These are phyloP conservation scores for Drosophila conformis DNA, from an alignment of 2,888 invertebrate species.

Conservation along the genomic window DNA sequence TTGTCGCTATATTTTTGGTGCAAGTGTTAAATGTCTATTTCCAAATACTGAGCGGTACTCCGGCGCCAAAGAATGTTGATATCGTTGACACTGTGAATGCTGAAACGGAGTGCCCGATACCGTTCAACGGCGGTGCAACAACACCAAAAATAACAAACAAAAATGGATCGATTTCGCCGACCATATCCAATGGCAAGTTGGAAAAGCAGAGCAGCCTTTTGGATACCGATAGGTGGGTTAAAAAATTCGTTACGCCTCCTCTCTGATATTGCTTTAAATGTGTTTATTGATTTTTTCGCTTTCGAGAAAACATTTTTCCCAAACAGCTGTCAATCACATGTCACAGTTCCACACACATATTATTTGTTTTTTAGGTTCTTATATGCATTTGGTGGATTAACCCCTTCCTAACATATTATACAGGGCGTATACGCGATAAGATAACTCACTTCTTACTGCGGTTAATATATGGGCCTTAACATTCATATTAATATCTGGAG, in stretches of 20 bases:
- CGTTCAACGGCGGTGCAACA: conserved; percentile 14
- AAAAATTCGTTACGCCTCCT: not conserved
- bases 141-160: conserved; percentile 2
- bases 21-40: conserved; percentile 72
- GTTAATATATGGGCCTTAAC: conserved; percentile 14
- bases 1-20: conserved; percentile 65
- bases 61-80: conserved; percentile 31
- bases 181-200: conserved; percentile 60
- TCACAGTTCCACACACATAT: conserved; percentile 8
- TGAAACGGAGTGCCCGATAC: conserved; percentile 24
- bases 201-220: conserved; percentile 75
- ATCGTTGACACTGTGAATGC: conserved; percentile 14
- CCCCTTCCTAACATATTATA: not conserved
- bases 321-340: conserved; percentile 43
- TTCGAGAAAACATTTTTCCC: conserved; percentile 14
- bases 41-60: conserved; percentile 51
- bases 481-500: not conserved
- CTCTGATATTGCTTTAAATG: not conserved
- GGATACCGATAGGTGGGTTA: conserved; percentile 77
- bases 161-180: conserved; percentile 23
- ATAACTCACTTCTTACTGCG: conserved; percentile 30
- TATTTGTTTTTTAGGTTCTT: not conserved
- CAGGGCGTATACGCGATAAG: conserved; percentile 55
- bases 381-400: conserved; percentile 5
- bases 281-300: conserved; percentile 10